These are phyloP conservation scores for Pinctada fucata DNA, from an alignment of 2,888 invertebrate genomes.

Conservation along the genomic window DNA sequence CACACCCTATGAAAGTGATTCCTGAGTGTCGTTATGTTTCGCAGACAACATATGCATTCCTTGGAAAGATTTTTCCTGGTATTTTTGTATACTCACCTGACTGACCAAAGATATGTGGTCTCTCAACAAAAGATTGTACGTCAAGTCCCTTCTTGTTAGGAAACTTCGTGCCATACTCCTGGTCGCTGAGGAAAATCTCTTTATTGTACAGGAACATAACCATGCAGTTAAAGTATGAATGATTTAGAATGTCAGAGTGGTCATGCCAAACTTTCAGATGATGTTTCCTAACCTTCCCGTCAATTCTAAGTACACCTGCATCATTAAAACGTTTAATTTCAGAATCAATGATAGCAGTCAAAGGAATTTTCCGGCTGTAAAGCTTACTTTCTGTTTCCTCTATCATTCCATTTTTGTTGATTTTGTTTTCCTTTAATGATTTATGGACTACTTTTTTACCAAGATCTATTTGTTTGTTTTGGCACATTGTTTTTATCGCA, in stretches of 20 bases:
- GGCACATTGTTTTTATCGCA: background rate
- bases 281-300: background rate
- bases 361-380: background rate
- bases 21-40: no score
- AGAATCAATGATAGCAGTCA: background rate
- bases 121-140: conserved; percentile 5
- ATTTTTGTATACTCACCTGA: conserved; percentile 16
- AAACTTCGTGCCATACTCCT: background rate
- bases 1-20: no score
- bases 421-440: background rate
- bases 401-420: background rate
- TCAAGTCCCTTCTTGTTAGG: conserved; percentile 8
- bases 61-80: no score
- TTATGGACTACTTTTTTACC: background rate
- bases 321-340: background rate
- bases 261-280: conserved; percentile 17
- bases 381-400: background rate
- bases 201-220: conserved; percentile 3
- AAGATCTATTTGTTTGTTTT: conserved; percentile 6
- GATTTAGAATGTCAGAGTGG: conserved; percentile 7
- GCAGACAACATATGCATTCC: no score
- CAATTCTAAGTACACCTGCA: conserved; percentile 2
- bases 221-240: conserved; percentile 5
- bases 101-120: conserved; percentile 14
- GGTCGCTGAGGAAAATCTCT: background rate